Evolutionary conservation across 1,140 invertebrate genomes (phyloP).

Genomic region (Neodiprion lecontei): DNA sequence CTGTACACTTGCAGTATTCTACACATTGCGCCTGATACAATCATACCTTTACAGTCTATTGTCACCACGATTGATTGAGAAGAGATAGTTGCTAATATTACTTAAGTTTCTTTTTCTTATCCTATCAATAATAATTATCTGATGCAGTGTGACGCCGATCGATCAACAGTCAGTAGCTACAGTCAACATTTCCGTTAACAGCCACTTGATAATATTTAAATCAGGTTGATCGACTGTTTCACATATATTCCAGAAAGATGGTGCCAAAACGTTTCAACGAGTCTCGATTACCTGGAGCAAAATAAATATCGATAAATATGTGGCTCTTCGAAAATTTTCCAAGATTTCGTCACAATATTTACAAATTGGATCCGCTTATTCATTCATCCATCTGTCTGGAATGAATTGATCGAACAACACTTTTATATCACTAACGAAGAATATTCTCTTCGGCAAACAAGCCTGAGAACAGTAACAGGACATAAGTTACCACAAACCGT

Average conservation of each 20-base stretch:
- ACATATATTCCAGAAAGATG: neutral
- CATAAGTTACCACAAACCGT: neutral
- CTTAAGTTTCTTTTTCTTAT: conserved; percentile 11
- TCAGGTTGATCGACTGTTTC: neutral
- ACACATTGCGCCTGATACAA: conserved; percentile 9
- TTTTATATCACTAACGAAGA: conserved; percentile 3
- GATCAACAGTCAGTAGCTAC: neutral
- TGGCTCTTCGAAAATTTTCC: neutral
- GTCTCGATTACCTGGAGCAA: neutral
- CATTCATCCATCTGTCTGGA: neutral
- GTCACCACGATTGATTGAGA: conserved; percentile 55
- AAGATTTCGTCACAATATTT: neutral
- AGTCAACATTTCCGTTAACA: no score
- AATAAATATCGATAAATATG: neutral
- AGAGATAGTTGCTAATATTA: conserved; percentile 34
- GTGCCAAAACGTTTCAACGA: neutral
- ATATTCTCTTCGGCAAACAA: neutral
- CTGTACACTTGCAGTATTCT: neutral
- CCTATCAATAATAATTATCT: conserved; percentile 14
- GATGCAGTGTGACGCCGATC: neutral
- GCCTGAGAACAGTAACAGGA: conserved; percentile 4
- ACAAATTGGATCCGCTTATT: neutral
- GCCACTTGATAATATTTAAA: neutral
- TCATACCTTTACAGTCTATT: conserved; percentile 48
- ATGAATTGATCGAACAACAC: conserved; percentile 3